Percentiles rank a stretch among this genome's conserved stretches.
Evolutionary conservation across 2,888 invertebrate species (phyloP).

Genomic region (Nesidiocoris tenuis): DNA sequence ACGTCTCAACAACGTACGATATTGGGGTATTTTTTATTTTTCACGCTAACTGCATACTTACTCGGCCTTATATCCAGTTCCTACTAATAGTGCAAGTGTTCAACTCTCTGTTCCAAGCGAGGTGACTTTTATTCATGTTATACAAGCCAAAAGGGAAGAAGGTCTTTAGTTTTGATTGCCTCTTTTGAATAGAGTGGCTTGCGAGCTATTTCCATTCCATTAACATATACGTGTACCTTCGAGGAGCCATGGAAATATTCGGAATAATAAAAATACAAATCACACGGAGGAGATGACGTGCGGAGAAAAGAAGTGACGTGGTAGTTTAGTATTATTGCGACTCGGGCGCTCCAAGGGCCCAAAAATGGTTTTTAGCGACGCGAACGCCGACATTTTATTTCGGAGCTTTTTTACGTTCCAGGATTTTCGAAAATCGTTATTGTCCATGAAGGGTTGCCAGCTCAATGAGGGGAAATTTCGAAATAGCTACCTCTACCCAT

Average conservation of each 20-base stretch:
- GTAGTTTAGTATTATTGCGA: neutral
- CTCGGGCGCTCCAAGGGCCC: too few relatives aligned
- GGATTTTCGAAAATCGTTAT: too few relatives aligned
- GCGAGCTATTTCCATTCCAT: slow-evolving; percentile 35
- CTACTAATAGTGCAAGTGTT: slow-evolving; percentile 16
- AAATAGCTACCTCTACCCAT: too few relatives aligned
- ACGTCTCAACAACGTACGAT: neutral
- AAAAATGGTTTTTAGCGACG: too few relatives aligned
- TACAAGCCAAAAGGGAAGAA: neutral
- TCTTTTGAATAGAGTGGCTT: slow-evolving; percentile 26
- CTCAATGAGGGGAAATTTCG: too few relatives aligned
- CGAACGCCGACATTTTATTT: too few relatives aligned
- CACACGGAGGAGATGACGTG: slow-evolving; percentile 8
- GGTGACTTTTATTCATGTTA: slow-evolving; percentile 11
- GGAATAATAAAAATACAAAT: slow-evolving; percentile 38
- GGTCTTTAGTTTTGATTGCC: slow-evolving; percentile 37
- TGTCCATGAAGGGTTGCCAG: too few relatives aligned
- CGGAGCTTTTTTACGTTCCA: too few relatives aligned
- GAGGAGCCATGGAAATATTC: slow-evolving; percentile 21
- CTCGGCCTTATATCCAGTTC: neutral
- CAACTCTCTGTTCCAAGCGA: neutral
- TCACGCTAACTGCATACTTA: neutral
- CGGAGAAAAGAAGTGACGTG: neutral
- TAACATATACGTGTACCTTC: slow-evolving; percentile 23
- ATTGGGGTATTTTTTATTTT: neutral